Evolutionary conservation across 2,113 vertebrate genomes (phyloP).

Genomic region (Syngnathus scovelli): DNA sequence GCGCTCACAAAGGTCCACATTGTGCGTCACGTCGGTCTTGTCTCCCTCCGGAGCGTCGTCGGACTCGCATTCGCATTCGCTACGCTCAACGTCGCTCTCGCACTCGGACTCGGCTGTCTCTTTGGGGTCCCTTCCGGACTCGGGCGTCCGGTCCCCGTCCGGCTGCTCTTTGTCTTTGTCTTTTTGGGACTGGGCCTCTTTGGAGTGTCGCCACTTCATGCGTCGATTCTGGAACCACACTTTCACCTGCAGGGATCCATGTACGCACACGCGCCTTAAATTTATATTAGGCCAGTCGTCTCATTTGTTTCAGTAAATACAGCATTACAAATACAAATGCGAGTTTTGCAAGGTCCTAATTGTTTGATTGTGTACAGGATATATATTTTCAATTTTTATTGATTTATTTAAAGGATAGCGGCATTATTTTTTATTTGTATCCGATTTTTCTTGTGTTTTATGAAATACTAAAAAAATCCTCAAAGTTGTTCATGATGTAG

Average conservation of each 20-base stretch:
- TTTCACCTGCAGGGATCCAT: conserved; percentile 75
- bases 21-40: conserved; percentile 50
- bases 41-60: conserved; percentile 77
- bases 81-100: conserved; percentile 81
- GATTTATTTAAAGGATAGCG: too few relatives aligned
- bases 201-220: conserved; percentile 98
- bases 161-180: conserved; percentile 86
- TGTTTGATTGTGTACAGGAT: too few relatives aligned
- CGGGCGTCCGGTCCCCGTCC: conserved; percentile 75
- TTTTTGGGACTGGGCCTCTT: conserved; percentile 94
- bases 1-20: conserved; percentile 78
- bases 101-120: conserved; percentile 80
- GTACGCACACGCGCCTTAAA: neutral
- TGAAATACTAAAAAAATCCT: too few relatives aligned
- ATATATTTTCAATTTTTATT: too few relatives aligned
- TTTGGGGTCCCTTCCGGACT: conserved; percentile 66
- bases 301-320: too few relatives aligned
- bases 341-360: too few relatives aligned
- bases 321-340: too few relatives aligned
- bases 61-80: conserved; percentile 85
- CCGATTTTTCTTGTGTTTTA: too few relatives aligned
- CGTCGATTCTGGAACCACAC: conserved; percentile 98
- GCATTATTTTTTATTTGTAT: too few relatives aligned
- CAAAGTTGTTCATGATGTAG: too few relatives aligned
- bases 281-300: neutral